These are phyloP conservation scores for Neodontobutis hainanensis DNA, from an alignment of 2,113 vertebrate species.

Conservation along the genomic window DNA sequence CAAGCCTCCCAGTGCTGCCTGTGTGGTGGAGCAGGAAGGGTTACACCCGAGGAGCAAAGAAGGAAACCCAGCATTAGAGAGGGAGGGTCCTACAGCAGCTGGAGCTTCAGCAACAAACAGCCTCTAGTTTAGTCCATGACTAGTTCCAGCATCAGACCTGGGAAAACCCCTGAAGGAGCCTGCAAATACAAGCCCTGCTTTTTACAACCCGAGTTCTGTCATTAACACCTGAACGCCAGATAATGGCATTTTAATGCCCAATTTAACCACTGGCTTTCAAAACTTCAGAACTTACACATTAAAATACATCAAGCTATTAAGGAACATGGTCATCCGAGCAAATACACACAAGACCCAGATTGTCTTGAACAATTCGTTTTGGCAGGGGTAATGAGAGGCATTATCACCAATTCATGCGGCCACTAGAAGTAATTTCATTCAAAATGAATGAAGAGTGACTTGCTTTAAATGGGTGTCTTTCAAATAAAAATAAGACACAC, in stretches of 20 bases:
- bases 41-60: constrained; percentile 53
- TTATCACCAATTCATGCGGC: not conserved
- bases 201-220: not conserved
- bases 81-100: constrained; percentile 43
- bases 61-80: constrained; percentile 48
- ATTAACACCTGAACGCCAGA: not conserved
- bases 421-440: no score
- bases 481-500: no score
- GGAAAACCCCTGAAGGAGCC: constrained; percentile 11
- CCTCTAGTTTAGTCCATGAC: constrained; percentile 58
- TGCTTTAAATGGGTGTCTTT: no score
- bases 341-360: not conserved
- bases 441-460: no score
- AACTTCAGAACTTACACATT: no score
- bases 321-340: not conserved
- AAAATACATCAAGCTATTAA: no score
- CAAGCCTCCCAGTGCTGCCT: not conserved
- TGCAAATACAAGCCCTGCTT: not conserved
- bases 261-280: not conserved
- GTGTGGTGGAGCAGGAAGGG: not conserved
- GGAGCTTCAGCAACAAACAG: constrained; percentile 51
- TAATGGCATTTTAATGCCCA: not conserved
- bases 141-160: constrained; percentile 69
- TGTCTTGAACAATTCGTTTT: no score
- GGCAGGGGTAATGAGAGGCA: not conserved